These are phyloP conservation scores for Carduelis carduelis DNA, from an alignment of 2,797 vertebrate species.

Conservation along the genomic window DNA sequence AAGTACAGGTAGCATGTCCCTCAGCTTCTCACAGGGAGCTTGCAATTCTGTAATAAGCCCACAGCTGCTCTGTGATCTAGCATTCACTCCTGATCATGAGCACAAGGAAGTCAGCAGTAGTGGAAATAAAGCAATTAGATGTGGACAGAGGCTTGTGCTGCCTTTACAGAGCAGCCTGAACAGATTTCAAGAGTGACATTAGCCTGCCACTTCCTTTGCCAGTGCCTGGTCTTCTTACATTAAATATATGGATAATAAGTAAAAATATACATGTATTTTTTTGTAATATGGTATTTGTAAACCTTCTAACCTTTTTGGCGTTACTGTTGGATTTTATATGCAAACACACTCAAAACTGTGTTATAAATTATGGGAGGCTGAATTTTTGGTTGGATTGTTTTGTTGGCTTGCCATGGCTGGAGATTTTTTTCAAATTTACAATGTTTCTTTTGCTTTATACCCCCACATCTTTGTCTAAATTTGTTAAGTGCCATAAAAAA, in stretches of 20 bases:
- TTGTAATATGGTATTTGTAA: background rate
- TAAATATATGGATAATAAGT: background rate
- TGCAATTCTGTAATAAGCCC: background rate
- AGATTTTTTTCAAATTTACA: background rate
- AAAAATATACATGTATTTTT: background rate
- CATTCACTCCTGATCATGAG: background rate
- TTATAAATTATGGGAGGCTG: background rate
- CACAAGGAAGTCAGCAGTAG: background rate
- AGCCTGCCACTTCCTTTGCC: background rate
- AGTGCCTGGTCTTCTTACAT: background rate
- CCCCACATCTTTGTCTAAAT: background rate
- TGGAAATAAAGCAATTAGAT: background rate
- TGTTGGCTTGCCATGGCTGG: background rate
- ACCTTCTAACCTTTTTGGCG: background rate
- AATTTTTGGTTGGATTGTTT: background rate
- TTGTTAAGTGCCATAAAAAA: background rate
- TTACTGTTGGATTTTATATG: background rate
- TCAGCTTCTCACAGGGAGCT: background rate
- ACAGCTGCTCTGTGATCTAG: accelerated
- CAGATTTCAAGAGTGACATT: background rate
- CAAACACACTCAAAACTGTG: background rate
- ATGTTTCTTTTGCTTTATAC: background rate
- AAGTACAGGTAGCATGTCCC: accelerated
- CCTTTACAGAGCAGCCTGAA: background rate
- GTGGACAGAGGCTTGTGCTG: accelerated